Evolutionary conservation across 2,888 invertebrate genomes (phyloP), one percentile per base, ranked within the genome.

Genomic region (Anticlea derivata): DNA sequence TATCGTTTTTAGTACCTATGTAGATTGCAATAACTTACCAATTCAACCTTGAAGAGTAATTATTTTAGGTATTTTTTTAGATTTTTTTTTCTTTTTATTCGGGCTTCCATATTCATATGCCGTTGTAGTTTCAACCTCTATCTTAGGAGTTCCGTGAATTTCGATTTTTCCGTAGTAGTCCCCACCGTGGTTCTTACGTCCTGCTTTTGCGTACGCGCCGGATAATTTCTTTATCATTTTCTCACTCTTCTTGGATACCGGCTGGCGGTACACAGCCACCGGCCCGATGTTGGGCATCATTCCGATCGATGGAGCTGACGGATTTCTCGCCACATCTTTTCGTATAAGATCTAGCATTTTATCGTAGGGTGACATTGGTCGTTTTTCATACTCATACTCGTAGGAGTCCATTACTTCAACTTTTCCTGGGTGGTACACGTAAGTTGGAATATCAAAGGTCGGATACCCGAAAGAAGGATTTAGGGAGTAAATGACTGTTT

Each of bases 201-300:
- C 56, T 6, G 68, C 57, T n/a, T 75, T 60, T 1, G 60, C 71
- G 48, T 83, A 84, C 0, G 65, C 63, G 6, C 59, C 58, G 0
- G 82, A 70, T 30, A 86, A 56, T 37, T 68, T 64, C 38, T 81
- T 78, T 10, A 89, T 85, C 38, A 73, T 62, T 1, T 66, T 57
- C 37, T 72, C 70, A 55, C 80, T 87, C 52, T 73, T 71, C 27
- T 58, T 73, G 0, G 88, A 88, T 29, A 89, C 66, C 1, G 81
- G 81, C 55, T 87, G 89, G 17, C 69, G 68, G 41, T 89, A 88
- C 1, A 86, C 54, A 0, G 82, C 82, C 2, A 80, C 75, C 0
- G 72, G 70, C 0, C 89, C 87, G 1, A 82, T 55, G 35, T 74
- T 70, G 0, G 86, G 83, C 35, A 80, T 53, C 0, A 72, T 49